Evolutionary conservation across 2,113 vertebrate species (phyloP).

Genomic region (Nycticebus coucang): DNA sequence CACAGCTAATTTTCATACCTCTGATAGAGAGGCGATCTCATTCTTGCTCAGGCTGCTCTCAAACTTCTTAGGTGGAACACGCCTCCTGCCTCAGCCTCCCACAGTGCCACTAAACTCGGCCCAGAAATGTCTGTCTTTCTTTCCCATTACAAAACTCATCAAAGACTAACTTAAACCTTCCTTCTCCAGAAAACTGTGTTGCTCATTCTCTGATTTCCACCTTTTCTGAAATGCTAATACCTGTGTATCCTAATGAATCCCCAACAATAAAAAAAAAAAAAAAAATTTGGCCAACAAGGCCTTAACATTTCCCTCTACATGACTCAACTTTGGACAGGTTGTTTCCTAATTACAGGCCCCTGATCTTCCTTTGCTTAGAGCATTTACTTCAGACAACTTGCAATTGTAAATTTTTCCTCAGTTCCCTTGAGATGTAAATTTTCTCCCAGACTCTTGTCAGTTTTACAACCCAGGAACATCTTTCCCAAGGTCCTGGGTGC

Average conservation of each 20-base stretch:
- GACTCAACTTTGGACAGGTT: neutral
- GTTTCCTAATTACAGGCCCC: neutral
- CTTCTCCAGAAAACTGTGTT: neutral
- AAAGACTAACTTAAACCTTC: neutral
- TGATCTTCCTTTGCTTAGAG: neutral
- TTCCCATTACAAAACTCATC: neutral
- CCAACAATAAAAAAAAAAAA: no score
- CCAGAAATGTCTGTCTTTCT: neutral
- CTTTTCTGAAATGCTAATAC: neutral
- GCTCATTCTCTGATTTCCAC: neutral
- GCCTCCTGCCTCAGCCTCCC: no score
- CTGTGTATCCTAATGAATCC: neutral
- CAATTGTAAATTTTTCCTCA: neutral
- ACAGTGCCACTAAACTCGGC: no score
- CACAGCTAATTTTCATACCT: no score
- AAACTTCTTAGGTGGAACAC: no score
- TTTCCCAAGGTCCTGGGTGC: neutral
- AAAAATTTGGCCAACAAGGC: neutral
- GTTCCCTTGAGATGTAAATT: neutral
- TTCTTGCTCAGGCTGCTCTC: no score
- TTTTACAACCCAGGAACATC: neutral
- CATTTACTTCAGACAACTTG: constrained; percentile 18
- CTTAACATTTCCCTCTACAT: neutral
- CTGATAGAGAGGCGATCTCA: no score
- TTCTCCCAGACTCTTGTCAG: neutral